Evolutionary conservation across 2,113 vertebrate genomes (phyloP).

Genomic region (Silurus glanis): DNA sequence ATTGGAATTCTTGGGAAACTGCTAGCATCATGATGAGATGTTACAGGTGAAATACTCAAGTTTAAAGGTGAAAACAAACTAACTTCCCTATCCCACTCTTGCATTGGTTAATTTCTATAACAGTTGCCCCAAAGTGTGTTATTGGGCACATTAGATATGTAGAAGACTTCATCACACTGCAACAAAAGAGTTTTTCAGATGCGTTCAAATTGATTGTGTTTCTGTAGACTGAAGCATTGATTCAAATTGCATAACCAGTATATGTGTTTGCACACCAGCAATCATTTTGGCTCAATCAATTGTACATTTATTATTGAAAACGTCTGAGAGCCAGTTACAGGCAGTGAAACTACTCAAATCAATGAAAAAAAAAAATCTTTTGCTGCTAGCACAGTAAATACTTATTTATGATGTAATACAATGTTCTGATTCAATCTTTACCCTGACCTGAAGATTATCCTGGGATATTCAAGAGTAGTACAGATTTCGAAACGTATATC

Average conservation of each 20-base stretch:
- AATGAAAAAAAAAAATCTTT: background rate
- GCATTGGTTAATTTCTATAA: background rate
- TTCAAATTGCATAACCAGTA: background rate
- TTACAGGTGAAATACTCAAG: background rate
- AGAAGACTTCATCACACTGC: background rate
- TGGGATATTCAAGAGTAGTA: background rate
- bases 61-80: background rate
- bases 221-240: background rate
- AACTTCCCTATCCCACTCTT: background rate
- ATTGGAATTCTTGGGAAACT: background rate
- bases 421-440: background rate
- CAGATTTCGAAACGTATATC: background rate
- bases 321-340: background rate
- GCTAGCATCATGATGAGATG: background rate
- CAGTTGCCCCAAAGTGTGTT: background rate
- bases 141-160: background rate
- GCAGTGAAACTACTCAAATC: background rate
- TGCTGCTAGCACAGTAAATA: background rate
- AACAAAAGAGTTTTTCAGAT: background rate
- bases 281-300: constrained; percentile 7
- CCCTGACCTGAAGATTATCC: background rate
- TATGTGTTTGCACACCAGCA: background rate
- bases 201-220: background rate
- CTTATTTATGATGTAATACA: background rate
- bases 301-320: background rate